phyloP scores from a whole-genome alignment of 2,113 vertebrate genomes.

The Gnathonemus echidnorhynchus region DNA sequence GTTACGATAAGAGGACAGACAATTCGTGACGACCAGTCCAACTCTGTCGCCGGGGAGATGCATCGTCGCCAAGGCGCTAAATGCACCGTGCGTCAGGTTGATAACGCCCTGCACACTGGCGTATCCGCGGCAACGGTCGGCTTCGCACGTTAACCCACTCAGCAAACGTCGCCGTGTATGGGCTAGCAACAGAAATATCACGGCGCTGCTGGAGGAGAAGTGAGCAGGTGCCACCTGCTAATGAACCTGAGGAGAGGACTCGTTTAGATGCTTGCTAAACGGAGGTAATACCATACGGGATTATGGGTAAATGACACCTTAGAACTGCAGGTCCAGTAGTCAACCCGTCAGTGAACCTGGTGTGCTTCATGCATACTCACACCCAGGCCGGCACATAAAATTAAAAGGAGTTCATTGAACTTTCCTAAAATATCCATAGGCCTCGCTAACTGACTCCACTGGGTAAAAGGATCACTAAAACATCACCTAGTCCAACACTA shows the following conservation, averaged over 20 bases:
- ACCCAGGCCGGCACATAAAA: neutral
- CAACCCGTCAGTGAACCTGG: neutral
- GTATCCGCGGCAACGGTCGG: neutral
- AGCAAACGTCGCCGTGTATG: neutral
- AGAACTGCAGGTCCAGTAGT: neutral
- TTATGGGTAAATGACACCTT: neutral
- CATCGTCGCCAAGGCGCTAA: neutral
- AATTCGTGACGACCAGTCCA: neutral
- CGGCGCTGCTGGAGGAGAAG: neutral
- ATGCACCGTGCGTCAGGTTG: neutral
- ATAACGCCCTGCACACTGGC: neutral
- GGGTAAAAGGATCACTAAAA: neutral
- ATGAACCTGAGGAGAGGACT: neutral
- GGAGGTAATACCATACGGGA: neutral
- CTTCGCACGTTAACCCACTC: constrained; percentile 17
- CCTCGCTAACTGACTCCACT: neutral
- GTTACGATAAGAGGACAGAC: neutral
- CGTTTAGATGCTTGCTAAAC: neutral
- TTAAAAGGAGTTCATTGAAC: neutral
- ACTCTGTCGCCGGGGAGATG: neutral
- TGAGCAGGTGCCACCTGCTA: neutral
- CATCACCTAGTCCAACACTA: neutral
- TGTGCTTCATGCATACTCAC: neutral
- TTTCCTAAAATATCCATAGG: neutral
- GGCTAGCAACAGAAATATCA: constrained; percentile 6